phyloP scores from a whole-genome alignment of 1,140 invertebrate genomes.

The Drosophila pseudoananassae region DNA sequence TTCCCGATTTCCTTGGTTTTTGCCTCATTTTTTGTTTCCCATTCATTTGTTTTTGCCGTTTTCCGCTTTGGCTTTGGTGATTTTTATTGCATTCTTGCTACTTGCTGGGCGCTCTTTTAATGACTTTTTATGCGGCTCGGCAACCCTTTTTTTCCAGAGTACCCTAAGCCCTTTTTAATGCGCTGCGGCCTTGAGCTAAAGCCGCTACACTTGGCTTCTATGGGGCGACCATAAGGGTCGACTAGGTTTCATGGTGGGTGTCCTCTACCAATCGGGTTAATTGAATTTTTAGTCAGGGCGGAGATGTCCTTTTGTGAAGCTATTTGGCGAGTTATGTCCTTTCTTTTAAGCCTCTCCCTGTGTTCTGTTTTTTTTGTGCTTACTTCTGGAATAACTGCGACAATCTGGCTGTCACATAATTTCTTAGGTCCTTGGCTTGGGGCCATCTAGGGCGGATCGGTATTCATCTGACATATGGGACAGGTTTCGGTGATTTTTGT shows the following conservation, averaged over 20 bases:
- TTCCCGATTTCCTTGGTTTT: constrained; percentile 32
- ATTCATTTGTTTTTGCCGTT: constrained; percentile 10
- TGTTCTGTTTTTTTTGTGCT: constrained; percentile 2
- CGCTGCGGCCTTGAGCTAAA: constrained; percentile 40
- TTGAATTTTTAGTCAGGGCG: constrained; percentile 67
- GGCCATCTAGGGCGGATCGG: constrained; percentile 47
- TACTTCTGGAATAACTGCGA: constrained; percentile 10
- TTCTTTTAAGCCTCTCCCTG: not conserved
- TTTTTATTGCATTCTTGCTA: constrained; percentile 68
- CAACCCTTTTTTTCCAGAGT: constrained; percentile 54
- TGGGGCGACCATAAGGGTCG: constrained; percentile 17
- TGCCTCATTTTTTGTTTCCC: constrained; percentile 8
- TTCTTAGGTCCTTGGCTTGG: constrained; percentile 45
- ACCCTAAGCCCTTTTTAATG: constrained; percentile 59
- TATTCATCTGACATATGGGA: constrained; percentile 40
- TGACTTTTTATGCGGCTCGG: constrained; percentile 42
- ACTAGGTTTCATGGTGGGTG: constrained; percentile 23
- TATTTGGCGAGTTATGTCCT: not conserved
- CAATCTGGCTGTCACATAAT: constrained; percentile 75
- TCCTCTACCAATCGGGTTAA: constrained; percentile 63
- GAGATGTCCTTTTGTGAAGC: not conserved
- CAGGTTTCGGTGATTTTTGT: constrained; percentile 12
- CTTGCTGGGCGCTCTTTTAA: constrained; percentile 54
- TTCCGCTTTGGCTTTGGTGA: constrained; percentile 35
- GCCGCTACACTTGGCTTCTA: constrained; percentile 35